phyloP scores from a whole-genome alignment of 2,113 vertebrate species.

The Lycaon pictus region DNA sequence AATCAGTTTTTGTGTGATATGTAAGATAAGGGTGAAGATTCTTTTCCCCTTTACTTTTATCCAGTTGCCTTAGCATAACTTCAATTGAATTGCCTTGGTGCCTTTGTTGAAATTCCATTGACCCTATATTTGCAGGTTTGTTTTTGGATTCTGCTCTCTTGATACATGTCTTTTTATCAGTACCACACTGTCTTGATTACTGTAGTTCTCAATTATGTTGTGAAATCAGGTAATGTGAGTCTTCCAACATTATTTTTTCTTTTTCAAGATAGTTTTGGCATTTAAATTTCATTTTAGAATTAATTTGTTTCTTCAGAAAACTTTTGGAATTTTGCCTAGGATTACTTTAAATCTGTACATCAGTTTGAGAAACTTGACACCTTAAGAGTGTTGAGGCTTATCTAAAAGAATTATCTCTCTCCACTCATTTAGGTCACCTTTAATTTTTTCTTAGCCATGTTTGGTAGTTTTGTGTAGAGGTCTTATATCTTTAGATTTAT shows the following conservation, averaged over 20 bases:
- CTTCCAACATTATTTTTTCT: neutral
- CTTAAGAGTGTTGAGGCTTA: neutral
- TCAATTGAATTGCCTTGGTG: neutral
- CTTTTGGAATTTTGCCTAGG: neutral
- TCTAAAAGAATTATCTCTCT: neutral
- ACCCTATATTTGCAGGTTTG: neutral
- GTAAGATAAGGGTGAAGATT: neutral
- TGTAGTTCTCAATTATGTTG: neutral
- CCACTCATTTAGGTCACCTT: neutral
- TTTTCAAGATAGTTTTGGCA: slow-evolving; percentile 47
- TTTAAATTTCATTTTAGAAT: slow-evolving; percentile 23
- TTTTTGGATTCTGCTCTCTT: neutral
- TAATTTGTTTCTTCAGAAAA: slow-evolving; percentile 42
- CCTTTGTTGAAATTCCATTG: neutral
- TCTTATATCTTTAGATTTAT: neutral
- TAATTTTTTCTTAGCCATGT: neutral
- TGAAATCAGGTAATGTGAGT: neutral
- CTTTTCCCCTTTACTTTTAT: neutral
- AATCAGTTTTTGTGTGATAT: neutral
- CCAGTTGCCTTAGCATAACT: neutral
- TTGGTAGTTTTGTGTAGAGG: neutral
- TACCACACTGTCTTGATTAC: neutral
- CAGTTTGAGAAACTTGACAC: neutral
- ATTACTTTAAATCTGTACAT: neutral
- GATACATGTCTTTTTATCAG: neutral